phyloP scores from a whole-genome alignment of 1,140 invertebrate genomes.

The Heliothis virescens region DNA sequence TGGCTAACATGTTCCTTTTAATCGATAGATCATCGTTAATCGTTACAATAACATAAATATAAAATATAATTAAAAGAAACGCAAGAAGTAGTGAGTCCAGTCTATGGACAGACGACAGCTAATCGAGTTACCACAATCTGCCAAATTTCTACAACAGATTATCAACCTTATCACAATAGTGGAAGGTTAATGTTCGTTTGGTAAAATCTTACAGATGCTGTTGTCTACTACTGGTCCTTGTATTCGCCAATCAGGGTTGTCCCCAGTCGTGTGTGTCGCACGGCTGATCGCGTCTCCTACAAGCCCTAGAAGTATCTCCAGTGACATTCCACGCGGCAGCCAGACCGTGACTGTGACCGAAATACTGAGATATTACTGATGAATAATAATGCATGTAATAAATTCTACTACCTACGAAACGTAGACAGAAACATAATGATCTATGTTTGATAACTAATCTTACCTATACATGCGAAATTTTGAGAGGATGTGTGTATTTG shows the following conservation, averaged over 20 bases:
- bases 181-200: too few species aligned
- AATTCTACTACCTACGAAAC: constrained; percentile 1
- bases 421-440: background rate
- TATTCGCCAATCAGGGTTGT: constrained; percentile 8
- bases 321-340: constrained; percentile 16
- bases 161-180: too few species aligned
- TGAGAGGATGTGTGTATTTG: too few species aligned
- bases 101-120: too few species aligned
- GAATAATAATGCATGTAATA: constrained; percentile 20
- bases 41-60: background rate
- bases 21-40: background rate
- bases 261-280: constrained; percentile 10
- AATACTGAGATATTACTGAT: constrained; percentile 30
- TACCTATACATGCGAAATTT: too few species aligned
- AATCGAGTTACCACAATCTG: too few species aligned
- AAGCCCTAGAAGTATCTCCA: constrained; percentile 5
- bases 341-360: constrained; percentile 26
- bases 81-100: too few species aligned
- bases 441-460: too few species aligned
- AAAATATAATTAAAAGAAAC: background rate
- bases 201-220: too few species aligned
- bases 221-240: background rate
- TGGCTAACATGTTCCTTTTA: too few species aligned
- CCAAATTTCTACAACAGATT: too few species aligned
- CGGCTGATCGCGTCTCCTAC: constrained; percentile 1